phyloP scores from a whole-genome alignment of 2,113 vertebrate species.

The Columbina picui region DNA sequence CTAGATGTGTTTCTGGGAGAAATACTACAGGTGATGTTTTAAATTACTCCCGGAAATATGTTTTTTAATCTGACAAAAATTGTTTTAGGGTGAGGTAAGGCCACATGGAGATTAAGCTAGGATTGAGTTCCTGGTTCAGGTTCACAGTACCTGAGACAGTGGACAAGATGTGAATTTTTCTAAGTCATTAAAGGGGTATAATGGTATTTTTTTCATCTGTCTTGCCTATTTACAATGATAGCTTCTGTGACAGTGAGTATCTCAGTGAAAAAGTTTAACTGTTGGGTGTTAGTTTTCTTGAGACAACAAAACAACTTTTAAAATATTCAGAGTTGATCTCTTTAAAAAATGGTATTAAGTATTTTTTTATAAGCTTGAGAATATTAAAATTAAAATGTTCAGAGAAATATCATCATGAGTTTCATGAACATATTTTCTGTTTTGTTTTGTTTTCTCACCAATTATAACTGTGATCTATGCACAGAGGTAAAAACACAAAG shows the following conservation, averaged over 20 bases:
- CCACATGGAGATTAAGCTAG: not conserved
- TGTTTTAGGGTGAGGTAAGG: not conserved
- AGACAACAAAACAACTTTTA: not conserved
- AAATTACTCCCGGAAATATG: not conserved
- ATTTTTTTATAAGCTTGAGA: not conserved
- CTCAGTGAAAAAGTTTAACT: not conserved
- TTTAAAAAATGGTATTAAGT: not conserved
- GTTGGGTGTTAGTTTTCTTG: not conserved
- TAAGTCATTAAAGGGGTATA: not conserved
- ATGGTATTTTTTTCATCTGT: not conserved
- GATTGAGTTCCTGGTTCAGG: rapidly evolving
- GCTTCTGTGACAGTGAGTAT: not conserved
- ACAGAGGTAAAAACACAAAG: not conserved
- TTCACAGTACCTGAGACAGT: not conserved
- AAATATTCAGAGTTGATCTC: not conserved
- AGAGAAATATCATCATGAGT: not conserved
- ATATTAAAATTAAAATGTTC: not conserved
- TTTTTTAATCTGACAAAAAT: not conserved
- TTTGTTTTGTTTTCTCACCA: not conserved
- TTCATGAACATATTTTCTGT: not conserved
- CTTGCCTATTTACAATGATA: not conserved
- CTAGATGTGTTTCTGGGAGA: not conserved
- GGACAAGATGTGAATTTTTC: not conserved
- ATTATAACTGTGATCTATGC: not conserved
- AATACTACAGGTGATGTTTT: not conserved